Base-by-base conservation (phyloP, 2,888 invertebrate species). In the Drosophila maculinotata region DNA sequence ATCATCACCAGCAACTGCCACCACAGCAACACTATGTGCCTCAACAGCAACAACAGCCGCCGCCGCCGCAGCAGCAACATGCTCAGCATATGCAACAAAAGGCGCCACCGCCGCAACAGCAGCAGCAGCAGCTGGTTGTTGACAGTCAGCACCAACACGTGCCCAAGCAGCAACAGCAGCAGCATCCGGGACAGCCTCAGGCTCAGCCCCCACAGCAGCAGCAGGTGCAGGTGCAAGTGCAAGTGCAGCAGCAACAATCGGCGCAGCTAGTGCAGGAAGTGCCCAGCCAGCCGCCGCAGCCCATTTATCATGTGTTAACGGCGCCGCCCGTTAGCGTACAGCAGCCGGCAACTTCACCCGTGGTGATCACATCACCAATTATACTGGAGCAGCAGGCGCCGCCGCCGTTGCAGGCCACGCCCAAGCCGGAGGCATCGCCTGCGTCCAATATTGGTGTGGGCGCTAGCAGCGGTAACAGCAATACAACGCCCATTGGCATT, bases 1-100 rank as follows among this genome's bases (percentile, higher is more conserved):
- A 84, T 35, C 64, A 70, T 28, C 91, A 91, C 66, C 89, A 83
- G 44, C 86, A 83, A 56, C 58, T 71, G 56, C 47, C 79, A 10
- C 66, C 72, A 53, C 58, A 90, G 67, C 89, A 82, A 47, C 84
- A 87, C 47, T 90, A 90, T 71, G 90, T 89, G 66, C 89, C 91
- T 47, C 83, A 81, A 36, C 88, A 73, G 23, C 76, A 64, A 31
- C 77, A 49, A 31, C 88, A 74, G 9, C 68, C 58, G 23, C 81
- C 63, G 60, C 85, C 49, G 33, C 84, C 42, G 35, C 60, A 63
- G 23, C 77, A 70, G 49, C 81, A 75, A 33, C 79, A 69, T 51
- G 59, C 74, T 31, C 58, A 60, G 15, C 79, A 76, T 49, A 54
- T 85, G 49, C 79, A 79, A 30, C 84, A 82, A 39, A 79, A 85